These are phyloP conservation scores for Spheniscus mendiculus DNA, from an alignment of 2,113 vertebrate species.

Conservation along the genomic window DNA sequence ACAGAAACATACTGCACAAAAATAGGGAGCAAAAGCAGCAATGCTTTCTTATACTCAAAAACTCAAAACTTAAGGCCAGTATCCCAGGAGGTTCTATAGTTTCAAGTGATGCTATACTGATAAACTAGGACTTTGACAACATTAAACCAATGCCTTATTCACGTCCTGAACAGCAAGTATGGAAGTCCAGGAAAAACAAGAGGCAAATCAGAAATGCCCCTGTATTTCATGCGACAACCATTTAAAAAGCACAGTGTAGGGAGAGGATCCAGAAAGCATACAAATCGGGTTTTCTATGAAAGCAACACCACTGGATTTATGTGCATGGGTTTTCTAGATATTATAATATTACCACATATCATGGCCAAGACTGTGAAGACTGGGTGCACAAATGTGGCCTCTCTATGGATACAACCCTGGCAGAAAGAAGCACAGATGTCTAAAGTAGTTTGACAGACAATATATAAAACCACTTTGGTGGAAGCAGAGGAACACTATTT, in stretches of 20 bases:
- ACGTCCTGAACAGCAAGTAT: neutral
- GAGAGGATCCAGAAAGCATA: neutral
- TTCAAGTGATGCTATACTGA: neutral
- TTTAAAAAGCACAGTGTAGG: neutral
- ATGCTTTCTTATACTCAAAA: neutral
- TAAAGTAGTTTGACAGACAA: neutral
- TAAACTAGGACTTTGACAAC: neutral
- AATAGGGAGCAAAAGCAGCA: neutral
- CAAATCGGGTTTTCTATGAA: neutral
- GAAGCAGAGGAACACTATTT: neutral
- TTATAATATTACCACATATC: neutral
- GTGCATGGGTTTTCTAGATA: neutral
- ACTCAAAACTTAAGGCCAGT: neutral
- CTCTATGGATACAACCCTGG: neutral
- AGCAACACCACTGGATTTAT: neutral
- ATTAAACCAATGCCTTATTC: neutral
- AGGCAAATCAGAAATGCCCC: neutral
- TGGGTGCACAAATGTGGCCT: neutral
- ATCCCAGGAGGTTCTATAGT: neutral
- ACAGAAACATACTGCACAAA: neutral
- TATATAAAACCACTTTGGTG: neutral
- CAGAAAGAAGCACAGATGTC: neutral
- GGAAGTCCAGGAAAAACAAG: neutral
- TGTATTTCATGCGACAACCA: neutral
- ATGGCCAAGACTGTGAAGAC: neutral